phyloP scores from a whole-genome alignment of 1,140 invertebrate species.

The Chironomus striatipennis region DNA sequence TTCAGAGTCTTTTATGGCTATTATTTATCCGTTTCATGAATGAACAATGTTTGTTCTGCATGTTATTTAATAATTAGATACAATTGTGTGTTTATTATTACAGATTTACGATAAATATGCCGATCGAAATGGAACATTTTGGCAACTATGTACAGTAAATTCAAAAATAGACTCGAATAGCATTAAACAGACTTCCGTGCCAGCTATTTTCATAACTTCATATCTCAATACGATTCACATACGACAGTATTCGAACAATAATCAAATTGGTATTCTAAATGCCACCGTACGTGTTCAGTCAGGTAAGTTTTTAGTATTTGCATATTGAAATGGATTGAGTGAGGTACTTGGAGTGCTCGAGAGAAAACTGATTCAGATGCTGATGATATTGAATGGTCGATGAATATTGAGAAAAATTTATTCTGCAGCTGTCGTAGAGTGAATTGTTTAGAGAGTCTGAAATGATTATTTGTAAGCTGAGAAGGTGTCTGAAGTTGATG shows the following conservation, averaged over 20 bases:
- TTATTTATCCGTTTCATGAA: neutral
- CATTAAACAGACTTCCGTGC: constrained; percentile 27
- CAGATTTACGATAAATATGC: constrained; percentile 54
- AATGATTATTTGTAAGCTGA: too few species aligned
- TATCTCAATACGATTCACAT: constrained; percentile 52
- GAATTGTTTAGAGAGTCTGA: too few species aligned
- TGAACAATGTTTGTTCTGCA: too few species aligned
- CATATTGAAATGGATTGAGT: neutral
- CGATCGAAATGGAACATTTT: constrained; percentile 53
- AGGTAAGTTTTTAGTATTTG: constrained; percentile 28
- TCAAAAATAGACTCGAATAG: neutral
- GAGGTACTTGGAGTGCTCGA: too few species aligned
- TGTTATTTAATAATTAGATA: too few species aligned
- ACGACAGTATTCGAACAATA: constrained; percentile 43
- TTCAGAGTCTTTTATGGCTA: neutral
- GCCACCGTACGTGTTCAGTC: constrained; percentile 40
- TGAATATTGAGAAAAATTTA: too few species aligned
- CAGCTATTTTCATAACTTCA: constrained; percentile 47
- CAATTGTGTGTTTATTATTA: constrained; percentile 22
- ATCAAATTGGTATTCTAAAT: constrained; percentile 39
- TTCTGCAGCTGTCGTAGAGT: too few species aligned
- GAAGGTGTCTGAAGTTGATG: too few species aligned
- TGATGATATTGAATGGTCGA: too few species aligned
- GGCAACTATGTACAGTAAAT: constrained; percentile 47
- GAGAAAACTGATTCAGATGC: too few species aligned